These are phyloP conservation scores for Pitta sordida DNA, from an alignment of 2,113 vertebrate genomes.

Conservation along the genomic window DNA sequence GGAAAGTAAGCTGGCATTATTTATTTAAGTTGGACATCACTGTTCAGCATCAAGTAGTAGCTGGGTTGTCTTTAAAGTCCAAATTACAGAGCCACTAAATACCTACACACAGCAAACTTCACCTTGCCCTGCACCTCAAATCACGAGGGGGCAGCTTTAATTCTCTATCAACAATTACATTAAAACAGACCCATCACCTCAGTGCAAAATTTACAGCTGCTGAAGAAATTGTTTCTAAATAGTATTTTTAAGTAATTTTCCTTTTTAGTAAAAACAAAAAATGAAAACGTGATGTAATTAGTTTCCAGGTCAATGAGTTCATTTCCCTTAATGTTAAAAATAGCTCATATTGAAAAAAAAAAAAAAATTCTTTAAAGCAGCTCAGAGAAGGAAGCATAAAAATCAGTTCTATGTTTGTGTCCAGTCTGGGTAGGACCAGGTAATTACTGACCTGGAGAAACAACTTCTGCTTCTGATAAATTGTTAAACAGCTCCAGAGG, in stretches of 20 bases:
- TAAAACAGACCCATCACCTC: not conserved
- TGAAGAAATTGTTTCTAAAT: not conserved
- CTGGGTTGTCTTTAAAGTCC: not conserved
- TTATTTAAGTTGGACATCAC: not conserved
- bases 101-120: not conserved
- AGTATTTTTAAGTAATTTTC: not conserved
- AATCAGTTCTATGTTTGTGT: not conserved
- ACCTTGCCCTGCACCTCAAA: not conserved
- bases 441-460: slow-evolving; percentile 22
- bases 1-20: not conserved
- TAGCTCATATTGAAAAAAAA: not conserved
- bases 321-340: not conserved
- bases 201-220: not conserved
- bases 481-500: not conserved
- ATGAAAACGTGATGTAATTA: not conserved
- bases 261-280: not conserved
- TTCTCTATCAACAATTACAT: accelerated
- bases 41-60: not conserved
- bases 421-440: not conserved
- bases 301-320: not conserved
- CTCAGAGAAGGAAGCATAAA: not conserved
- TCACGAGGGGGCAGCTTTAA: not conserved
- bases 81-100: not conserved
- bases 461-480: slow-evolving; percentile 30
- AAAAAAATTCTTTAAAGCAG: not conserved